Evolutionary conservation across 2,113 vertebrate species (phyloP).

Genomic region (Acinonyx jubatus): DNA sequence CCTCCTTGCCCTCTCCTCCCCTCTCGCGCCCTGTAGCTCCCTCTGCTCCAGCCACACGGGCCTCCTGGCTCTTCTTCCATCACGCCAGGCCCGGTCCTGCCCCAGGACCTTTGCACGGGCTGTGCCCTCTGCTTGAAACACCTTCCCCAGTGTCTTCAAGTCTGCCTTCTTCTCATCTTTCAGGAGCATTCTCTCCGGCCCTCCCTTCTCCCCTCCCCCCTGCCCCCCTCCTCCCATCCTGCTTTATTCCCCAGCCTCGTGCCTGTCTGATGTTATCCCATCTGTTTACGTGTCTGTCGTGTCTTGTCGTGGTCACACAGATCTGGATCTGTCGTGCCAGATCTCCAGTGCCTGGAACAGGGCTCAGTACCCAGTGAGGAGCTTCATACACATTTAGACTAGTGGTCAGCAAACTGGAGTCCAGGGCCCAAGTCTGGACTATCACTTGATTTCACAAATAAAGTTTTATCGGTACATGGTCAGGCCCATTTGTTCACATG

Average conservation of each 20-base stretch:
- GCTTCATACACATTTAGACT: background rate
- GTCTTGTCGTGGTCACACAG: background rate
- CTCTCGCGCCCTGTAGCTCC: background rate
- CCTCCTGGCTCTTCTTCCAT: background rate
- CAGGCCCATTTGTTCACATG: background rate
- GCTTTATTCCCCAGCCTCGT: background rate
- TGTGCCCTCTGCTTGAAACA: background rate
- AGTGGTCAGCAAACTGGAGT: background rate
- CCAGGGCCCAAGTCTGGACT: background rate
- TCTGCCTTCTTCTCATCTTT: background rate
- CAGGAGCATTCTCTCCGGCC: background rate
- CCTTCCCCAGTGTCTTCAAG: background rate
- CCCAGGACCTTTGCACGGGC: background rate
- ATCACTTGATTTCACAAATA: background rate
- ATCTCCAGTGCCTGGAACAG: background rate
- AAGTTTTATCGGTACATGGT: background rate
- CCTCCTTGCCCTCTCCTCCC: background rate
- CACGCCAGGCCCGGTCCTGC: accelerated
- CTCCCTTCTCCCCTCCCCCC: background rate
- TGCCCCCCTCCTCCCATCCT: background rate
- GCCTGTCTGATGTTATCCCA: background rate
- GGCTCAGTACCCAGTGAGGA: background rate
- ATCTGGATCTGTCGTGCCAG: no score
- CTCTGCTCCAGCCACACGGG: accelerated
- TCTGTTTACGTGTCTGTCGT: background rate